Evolutionary conservation across 2,113 vertebrate genomes (phyloP).

Genomic region (Tylochromis polylepis): DNA sequence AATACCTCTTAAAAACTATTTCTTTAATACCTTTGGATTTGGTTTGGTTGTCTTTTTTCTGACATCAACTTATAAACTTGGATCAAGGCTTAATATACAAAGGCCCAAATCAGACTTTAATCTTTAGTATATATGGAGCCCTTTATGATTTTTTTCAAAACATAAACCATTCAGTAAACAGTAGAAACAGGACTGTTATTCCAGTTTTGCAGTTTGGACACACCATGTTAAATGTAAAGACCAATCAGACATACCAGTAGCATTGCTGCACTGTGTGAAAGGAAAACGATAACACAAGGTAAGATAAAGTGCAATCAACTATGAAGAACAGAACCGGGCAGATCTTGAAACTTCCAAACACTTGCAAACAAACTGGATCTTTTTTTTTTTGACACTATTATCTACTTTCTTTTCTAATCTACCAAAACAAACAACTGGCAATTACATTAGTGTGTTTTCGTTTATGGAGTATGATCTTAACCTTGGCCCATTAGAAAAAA

Average conservation of each 20-base stretch:
- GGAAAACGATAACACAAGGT: not conserved
- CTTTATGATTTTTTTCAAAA: not conserved
- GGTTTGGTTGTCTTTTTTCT: not conserved
- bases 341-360: not conserved
- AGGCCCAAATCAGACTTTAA: not conserved
- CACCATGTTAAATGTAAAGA: not conserved
- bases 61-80: not conserved
- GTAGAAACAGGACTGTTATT: not conserved
- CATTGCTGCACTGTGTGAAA: not conserved
- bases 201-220: not conserved
- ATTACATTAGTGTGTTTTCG: slow-evolving; percentile 19
- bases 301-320: not conserved
- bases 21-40: not conserved
- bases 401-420: not conserved
- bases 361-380: not conserved
- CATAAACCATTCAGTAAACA: not conserved
- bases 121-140: no score
- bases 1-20: not conserved
- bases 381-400: not conserved
- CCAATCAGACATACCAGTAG: not conserved
- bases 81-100: not conserved
- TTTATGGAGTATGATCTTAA: slow-evolving; percentile 40
- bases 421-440: not conserved
- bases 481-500: slow-evolving; percentile 26
- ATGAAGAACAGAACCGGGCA: not conserved